A percentile compares a stretch with the other conserved stretches of the same genome.
These are phyloP conservation scores for Caenorhabditis japonica DNA, from an alignment of 2,888 invertebrate genomes.

Conservation along the genomic window DNA sequence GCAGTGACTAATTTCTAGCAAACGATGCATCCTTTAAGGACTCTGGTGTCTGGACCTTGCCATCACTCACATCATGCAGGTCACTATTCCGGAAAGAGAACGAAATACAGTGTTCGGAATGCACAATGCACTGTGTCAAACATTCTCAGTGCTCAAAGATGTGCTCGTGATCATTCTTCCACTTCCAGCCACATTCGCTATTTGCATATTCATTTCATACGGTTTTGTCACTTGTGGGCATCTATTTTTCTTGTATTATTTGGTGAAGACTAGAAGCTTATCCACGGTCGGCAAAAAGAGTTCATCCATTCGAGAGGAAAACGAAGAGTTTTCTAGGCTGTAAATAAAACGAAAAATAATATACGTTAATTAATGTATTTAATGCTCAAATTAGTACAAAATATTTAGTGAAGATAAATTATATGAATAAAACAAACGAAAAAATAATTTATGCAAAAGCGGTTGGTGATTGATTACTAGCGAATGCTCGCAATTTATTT, in stretches of 20 bases:
- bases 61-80: conserved; percentile 75
- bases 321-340: conserved; percentile 25
- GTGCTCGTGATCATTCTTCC: conserved; percentile 51
- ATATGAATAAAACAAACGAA: too few species aligned
- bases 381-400: too few species aligned
- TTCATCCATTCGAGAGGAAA: conserved; percentile 21
- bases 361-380: too few species aligned
- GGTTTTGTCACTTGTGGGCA: conserved; percentile 54
- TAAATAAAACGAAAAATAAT: background rate
- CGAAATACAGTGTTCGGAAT: conserved; percentile 73
- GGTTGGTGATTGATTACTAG: too few species aligned
- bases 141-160: conserved; percentile 66
- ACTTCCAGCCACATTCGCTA: conserved; percentile 44
- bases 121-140: conserved; percentile 71
- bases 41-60: conserved; percentile 70
- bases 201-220: conserved; percentile 56
- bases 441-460: too few species aligned
- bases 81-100: conserved; percentile 63
- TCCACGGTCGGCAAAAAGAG: conserved; percentile 20
- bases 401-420: too few species aligned
- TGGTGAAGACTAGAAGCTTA: conserved; percentile 47
- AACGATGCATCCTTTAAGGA: background rate
- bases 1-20: background rate
- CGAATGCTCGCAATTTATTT: too few species aligned
- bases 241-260: conserved; percentile 55